Evolutionary conservation across 2,113 vertebrate genomes (phyloP).

Genomic region (Onychorhynchus coronatus): DNA sequence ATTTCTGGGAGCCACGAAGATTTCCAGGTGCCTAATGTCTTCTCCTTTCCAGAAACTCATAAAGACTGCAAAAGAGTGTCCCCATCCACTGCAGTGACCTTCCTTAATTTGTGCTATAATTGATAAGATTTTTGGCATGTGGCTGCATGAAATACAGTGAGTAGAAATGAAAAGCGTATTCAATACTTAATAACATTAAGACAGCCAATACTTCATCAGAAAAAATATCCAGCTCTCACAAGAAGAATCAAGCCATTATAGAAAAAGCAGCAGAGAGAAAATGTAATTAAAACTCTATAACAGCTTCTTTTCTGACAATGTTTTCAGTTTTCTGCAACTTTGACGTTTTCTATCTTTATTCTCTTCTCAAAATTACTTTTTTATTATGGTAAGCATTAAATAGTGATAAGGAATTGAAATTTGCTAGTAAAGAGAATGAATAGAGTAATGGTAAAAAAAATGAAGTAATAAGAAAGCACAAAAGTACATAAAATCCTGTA

Average conservation of each 20-base stretch:
- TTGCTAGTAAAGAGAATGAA: neutral
- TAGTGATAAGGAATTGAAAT: constrained; percentile 19
- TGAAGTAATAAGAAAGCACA: neutral
- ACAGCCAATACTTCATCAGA: neutral
- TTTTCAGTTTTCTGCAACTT: constrained; percentile 3
- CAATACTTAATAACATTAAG: neutral
- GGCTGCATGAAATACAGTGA: neutral
- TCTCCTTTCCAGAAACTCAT: neutral
- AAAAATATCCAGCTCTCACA: neutral
- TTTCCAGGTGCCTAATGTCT: neutral
- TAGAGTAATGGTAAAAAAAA: neutral
- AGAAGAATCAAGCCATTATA: neutral
- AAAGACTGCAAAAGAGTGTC: neutral
- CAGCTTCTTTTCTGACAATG: neutral
- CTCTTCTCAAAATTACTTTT: neutral
- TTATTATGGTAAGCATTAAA: constrained; percentile 13
- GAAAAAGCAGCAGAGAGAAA: neutral
- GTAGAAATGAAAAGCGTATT: constrained; percentile 6
- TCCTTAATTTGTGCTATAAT: neutral
- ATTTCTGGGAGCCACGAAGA: neutral
- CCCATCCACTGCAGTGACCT: neutral
- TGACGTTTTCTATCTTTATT: neutral
- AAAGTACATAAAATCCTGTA: neutral
- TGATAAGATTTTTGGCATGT: neutral
- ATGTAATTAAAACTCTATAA: constrained; percentile 8